Evolutionary conservation across 2,888 invertebrate species (phyloP).

Genomic region (Scaptomyza reducta): DNA sequence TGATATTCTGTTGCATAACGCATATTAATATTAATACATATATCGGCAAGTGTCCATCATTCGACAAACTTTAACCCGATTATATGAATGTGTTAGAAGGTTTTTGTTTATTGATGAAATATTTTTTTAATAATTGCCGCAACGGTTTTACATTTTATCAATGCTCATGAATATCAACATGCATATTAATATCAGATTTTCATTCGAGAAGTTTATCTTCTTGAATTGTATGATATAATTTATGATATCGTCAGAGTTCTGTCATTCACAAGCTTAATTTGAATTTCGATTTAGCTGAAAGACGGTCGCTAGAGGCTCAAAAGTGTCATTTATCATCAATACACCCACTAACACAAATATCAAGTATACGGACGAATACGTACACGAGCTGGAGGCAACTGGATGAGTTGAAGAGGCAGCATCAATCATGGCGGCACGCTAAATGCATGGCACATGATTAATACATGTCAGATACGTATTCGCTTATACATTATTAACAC

Average conservation of each 20-base stretch:
- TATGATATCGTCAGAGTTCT: background rate
- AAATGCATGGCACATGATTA: constrained; percentile 50
- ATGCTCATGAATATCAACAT: no score
- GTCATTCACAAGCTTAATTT: constrained; percentile 33
- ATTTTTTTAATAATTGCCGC: background rate
- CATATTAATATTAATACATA: background rate
- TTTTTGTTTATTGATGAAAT: background rate
- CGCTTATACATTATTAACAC: constrained; percentile 64
- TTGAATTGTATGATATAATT: no score
- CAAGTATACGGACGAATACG: constrained; percentile 26
- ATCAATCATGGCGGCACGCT: constrained; percentile 55
- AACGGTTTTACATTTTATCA: no score
- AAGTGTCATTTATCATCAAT: constrained; percentile 53
- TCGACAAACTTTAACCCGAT: background rate
- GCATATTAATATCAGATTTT: no score
- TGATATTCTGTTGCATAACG: constrained; percentile 1
- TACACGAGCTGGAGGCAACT: constrained; percentile 21
- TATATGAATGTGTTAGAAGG: background rate
- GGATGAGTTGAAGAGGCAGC: constrained; percentile 14
- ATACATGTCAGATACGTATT: constrained; percentile 53
- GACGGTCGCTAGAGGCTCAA: background rate
- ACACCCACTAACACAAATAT: constrained; percentile 42
- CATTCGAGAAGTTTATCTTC: no score
- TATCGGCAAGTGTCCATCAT: background rate
- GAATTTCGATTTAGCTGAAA: constrained; percentile 27